These are phyloP conservation scores for Luscinia luscinia DNA, from an alignment of 2,797 vertebrate species.

Conservation along the genomic window DNA sequence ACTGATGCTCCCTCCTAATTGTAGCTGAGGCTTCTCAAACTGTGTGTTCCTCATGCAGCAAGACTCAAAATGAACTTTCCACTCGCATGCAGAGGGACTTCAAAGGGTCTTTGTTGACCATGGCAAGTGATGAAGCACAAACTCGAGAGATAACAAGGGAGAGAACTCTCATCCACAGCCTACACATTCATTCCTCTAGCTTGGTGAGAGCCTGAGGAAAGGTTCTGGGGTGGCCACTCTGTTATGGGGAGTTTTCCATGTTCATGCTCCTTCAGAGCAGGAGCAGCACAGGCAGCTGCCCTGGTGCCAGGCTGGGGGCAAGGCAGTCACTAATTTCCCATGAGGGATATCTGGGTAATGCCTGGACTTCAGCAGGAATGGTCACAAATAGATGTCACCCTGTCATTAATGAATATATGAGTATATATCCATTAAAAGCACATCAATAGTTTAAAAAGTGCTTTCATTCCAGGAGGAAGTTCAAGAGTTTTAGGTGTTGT, in stretches of 20 bases:
- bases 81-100: rapidly evolving
- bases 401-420: background rate
- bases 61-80: background rate
- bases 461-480: background rate
- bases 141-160: background rate
- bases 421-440: background rate
- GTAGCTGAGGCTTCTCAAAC: background rate
- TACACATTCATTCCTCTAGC: background rate
- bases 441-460: background rate
- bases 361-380: background rate
- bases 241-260: rapidly evolving
- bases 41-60: background rate
- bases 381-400: background rate
- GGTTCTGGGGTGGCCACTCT: background rate
- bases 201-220: background rate
- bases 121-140: background rate
- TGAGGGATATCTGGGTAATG: background rate
- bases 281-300: background rate
- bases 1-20: background rate
- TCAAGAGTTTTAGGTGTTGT: background rate
- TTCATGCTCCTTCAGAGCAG: background rate
- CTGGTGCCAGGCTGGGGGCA: background rate
- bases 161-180: background rate
- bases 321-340: background rate
- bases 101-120: background rate